phyloP scores from a whole-genome alignment of 2,113 vertebrate genomes.

The Dipodomys stephensi region DNA sequence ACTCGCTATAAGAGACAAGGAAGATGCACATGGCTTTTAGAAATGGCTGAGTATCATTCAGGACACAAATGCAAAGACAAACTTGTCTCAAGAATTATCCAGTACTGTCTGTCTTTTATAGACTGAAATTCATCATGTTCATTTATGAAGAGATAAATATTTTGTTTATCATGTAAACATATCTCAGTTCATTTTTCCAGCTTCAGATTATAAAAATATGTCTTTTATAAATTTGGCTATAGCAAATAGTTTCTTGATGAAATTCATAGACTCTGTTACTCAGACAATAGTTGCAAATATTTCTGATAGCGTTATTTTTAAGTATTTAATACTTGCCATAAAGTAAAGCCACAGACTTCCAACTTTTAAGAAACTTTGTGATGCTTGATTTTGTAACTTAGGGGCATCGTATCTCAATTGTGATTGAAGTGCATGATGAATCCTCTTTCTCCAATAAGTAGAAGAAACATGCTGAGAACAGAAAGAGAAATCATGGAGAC shows the following conservation, averaged over 20 bases:
- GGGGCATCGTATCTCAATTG: not conserved
- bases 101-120: not conserved
- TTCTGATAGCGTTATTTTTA: not conserved
- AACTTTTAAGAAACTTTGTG: not conserved
- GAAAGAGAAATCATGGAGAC: not conserved
- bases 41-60: not conserved
- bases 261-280: conserved; percentile 19
- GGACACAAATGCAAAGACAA: not conserved
- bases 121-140: not conserved
- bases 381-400: not conserved
- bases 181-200: not conserved
- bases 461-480: not conserved
- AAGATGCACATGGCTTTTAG: not conserved
- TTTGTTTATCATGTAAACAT: not conserved
- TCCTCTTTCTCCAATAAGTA: not conserved
- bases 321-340: not conserved
- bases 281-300: not conserved
- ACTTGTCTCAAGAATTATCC: not conserved
- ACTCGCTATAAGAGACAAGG: not conserved
- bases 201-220: not conserved
- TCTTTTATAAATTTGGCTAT: not conserved
- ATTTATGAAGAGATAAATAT: not conserved
- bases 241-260: not conserved
- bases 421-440: not conserved
- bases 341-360: not conserved